A percentile compares a stretch with the other conserved stretches of the same genome.
Evolutionary conservation across 2,113 vertebrate genomes (phyloP).

Genomic region (Neolamprologus falcicula): DNA sequence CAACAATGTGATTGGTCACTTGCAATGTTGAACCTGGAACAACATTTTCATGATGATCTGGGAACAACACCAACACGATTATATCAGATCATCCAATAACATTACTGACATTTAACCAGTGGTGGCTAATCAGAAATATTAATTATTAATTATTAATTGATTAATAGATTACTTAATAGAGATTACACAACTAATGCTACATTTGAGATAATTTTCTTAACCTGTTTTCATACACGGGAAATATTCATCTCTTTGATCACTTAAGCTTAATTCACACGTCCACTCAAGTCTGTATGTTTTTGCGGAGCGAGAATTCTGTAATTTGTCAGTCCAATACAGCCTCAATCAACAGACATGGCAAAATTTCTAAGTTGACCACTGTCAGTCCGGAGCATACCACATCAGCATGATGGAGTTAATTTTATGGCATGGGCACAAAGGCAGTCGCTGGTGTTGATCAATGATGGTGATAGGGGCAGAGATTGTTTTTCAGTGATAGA

Average conservation of each 20-base stretch:
- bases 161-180: not conserved
- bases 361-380: not conserved
- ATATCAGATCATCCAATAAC: not conserved
- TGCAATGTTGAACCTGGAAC: not conserved
- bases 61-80: not conserved
- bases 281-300: not conserved
- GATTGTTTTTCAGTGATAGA: not conserved
- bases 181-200: not conserved
- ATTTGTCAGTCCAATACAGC: not conserved
- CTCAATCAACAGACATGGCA: not conserved
- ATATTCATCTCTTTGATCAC: not conserved
- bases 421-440: not conserved
- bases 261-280: not conserved
- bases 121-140: not conserved
- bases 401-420: not conserved
- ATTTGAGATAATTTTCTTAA: not conserved
- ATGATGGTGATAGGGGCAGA: not conserved
- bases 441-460: not conserved
- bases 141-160: not conserved
- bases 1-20: not conserved
- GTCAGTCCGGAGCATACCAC: not conserved
- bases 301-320: not conserved
- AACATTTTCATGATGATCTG: not conserved
- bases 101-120: not conserved
- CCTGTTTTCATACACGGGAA: not conserved